These are phyloP conservation scores for Bombyx huttoni DNA, from an alignment of 2,888 invertebrate species.

Conservation along the genomic window DNA sequence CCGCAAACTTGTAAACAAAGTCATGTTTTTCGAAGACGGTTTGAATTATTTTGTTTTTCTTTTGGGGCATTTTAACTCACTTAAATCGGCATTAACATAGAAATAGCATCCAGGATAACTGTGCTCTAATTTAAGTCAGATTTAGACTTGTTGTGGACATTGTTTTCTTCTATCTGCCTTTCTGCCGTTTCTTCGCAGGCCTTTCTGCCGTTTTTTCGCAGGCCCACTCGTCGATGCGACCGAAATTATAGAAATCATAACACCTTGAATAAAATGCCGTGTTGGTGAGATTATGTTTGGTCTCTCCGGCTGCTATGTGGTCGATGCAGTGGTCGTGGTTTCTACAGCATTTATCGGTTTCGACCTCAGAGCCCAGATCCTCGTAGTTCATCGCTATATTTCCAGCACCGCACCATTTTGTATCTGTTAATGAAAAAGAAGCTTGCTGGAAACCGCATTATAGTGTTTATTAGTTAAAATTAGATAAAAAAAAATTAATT, in stretches of 20 bases:
- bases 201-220: no score
- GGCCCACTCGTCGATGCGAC: no score
- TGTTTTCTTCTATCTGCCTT: no score
- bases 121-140: no score
- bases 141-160: no score
- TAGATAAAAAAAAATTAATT: no score
- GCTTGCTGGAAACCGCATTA: not conserved
- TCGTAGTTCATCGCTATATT: slow-evolving; percentile 53
- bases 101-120: no score
- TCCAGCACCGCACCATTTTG: slow-evolving; percentile 80
- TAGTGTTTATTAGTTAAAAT: no score
- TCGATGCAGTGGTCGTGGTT: slow-evolving; percentile 75
- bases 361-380: not conserved
- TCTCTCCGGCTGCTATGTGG: slow-evolving; percentile 54
- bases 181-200: no score
- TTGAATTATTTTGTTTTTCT: not conserved
- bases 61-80: not conserved
- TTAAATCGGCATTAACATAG: not conserved
- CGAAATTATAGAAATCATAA: no score
- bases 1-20: not conserved
- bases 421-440: slow-evolving; percentile 45
- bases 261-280: not conserved
- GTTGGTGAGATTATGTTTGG: slow-evolving; percentile 36
- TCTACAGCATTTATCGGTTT: slow-evolving; percentile 67
- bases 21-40: not conserved